Base-by-base conservation (phyloP, 2,797 vertebrate species). In the Xiphophorus birchmanni region DNA sequence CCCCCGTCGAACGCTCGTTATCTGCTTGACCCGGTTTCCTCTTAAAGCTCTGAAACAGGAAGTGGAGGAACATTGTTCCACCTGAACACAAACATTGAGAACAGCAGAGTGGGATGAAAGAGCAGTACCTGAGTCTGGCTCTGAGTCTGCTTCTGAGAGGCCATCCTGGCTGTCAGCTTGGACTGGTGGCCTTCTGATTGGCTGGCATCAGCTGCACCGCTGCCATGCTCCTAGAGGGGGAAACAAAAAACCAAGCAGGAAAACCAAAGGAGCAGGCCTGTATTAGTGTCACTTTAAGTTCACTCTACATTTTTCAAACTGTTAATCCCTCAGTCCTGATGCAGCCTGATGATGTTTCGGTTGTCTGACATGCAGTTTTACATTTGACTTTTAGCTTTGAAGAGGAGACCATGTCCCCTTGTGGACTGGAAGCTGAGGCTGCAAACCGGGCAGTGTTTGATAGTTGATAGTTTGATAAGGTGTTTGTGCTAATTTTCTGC, bases 161-260 rank as follows among this genome's bases (percentile, higher is more conserved):
- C 93, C 94, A 98, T 88, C 18, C 95, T 96, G 8, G 98, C 97
- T 47, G 96, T 96, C 74, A 95, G 91, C 5, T 95, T 97, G 8
- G 98, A 99, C 83, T 97, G 95, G 10, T 99, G 99, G 4, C 99
- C 99, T 89, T 99, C 98, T 52, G 97, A 95, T 67, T 99, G 96
- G 90, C 96, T 98, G 78, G 98, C 97, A 48, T 99, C 99, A 1
- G 98, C 96, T 18, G 96, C 94, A 86, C 99, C 99, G 32, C 87
- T 97, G 40, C 98, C 97, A 0, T 97, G 96, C 79, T 99, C 98
- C 98, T 99, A 58, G 29, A 12, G 58, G 32, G 45, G 17, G 18
- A 40, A 35, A 37, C n/a, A 52, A 50, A 21, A 18, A 42, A 65
- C 15, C 15, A 65, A 40, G 17, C 12, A 65, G 8, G 2, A 37